Percentiles rank a stretch among this genome's conserved stretches.
Conservation (phyloP, 2,797 vertebrate genomes). For the Sebastes alutus region DNA sequence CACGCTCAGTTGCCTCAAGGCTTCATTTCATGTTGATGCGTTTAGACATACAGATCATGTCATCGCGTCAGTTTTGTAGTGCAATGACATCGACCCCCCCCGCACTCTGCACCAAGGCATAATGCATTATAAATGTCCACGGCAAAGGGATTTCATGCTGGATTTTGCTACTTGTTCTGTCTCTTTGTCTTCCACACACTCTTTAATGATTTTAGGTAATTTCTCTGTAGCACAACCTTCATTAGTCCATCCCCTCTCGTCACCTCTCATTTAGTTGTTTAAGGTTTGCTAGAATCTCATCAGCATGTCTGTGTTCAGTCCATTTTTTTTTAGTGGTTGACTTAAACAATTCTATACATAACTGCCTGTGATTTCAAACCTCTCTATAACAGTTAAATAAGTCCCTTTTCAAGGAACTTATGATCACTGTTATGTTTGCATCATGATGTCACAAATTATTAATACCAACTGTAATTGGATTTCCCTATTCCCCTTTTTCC, state of each 20-base stretch:
- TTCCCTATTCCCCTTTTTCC: neutral
- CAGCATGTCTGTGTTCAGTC: neutral
- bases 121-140: neutral
- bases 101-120: neutral
- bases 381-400: neutral
- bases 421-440: neutral
- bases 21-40: neutral
- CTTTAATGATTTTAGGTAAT: neutral
- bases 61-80: neutral
- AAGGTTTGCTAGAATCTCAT: neutral
- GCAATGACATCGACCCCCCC: neutral
- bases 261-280: neutral
- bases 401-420: neutral
- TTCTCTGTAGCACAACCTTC: neutral
- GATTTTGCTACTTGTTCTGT: neutral
- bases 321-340: neutral
- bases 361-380: neutral
- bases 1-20: neutral
- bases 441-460: neutral
- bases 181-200: conserved; percentile 1
- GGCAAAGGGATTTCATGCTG: neutral
- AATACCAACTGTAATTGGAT: neutral
- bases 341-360: neutral
- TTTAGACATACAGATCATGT: neutral
- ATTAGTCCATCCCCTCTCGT: neutral